Evolutionary conservation across 2,113 vertebrate genomes (phyloP).

Genomic region (Coreoperca whiteheadi): DNA sequence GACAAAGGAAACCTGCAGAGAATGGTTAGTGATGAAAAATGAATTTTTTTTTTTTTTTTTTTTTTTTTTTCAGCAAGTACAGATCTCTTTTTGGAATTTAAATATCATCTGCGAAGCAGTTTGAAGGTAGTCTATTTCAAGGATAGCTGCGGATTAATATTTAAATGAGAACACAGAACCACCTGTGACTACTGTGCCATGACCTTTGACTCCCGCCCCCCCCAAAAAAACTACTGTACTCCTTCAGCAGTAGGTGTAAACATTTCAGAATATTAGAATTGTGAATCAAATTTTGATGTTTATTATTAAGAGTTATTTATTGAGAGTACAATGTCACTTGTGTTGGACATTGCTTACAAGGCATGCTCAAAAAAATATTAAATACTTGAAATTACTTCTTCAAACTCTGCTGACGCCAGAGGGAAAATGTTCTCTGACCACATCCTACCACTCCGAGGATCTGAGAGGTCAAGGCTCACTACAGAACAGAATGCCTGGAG

Average conservation of each 20-base stretch:
- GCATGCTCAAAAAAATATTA: neutral
- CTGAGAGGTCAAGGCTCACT: slow-evolving; percentile 15
- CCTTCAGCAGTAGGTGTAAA: neutral
- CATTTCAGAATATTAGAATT: slow-evolving; percentile 15
- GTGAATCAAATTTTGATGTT: neutral
- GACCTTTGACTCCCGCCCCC: slow-evolving; percentile 60
- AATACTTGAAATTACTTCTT: neutral
- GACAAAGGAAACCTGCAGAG: slow-evolving; percentile 59
- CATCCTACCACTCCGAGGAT: slow-evolving; percentile 12
- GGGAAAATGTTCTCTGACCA: slow-evolving; percentile 2
- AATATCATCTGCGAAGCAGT: slow-evolving; percentile 63
- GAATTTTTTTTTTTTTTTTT: slow-evolving; percentile 51
- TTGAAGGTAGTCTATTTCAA: slow-evolving; percentile 61
- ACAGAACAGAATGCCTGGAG: neutral
- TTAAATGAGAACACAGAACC: slow-evolving; percentile 45
- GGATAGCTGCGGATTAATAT: slow-evolving; percentile 65
- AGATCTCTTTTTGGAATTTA: slow-evolving; percentile 65
- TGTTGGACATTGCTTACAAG: neutral
- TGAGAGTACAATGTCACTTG: neutral
- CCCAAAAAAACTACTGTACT: neutral
- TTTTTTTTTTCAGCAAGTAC: slow-evolving; percentile 53
- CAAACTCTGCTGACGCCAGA: neutral
- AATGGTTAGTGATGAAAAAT: slow-evolving; percentile 67
- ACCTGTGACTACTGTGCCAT: slow-evolving; percentile 27
- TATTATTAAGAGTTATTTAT: neutral